Evolutionary conservation across 2,797 vertebrate genomes (phyloP), one percentile per base, ranked within the genome.

Genomic region (Eutrigla gurnardus): DNA sequence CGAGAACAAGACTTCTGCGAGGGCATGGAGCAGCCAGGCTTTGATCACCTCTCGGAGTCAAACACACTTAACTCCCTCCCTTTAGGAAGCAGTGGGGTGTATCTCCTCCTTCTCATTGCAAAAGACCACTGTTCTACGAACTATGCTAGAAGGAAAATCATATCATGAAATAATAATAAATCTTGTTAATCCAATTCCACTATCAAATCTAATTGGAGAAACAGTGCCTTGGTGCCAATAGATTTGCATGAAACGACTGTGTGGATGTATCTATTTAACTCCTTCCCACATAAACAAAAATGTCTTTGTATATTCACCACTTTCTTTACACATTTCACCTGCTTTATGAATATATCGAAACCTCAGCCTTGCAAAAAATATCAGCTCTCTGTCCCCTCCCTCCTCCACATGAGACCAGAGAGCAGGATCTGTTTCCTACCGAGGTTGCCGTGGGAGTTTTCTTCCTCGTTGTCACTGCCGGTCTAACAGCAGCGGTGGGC

Each of bases 21-120:
- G 82, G 78, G 78, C 84, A 86, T 36, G 69, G 35, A 81, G 81
- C 63, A 84, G 88, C 72, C 49, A 65, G n/a, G 74, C 88, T 92
- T 92, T 90, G 88, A 91, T 92, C 86, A 73, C 45, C 57, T 81
- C 55, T 73, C 71, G 1, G 72, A 89, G 75, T 89, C 75, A 87
- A 89, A 86, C 74, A 80, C 79, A 76, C 71, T 81, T 78, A 79
- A 52, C 65, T 88, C 64, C 70, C 65, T 88, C 64, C 70, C 76
- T 64, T 78, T 65, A 80, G 74, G 64, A 73, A 68, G 36, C 81
- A 50, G 69, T 17, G 61, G 54, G 64, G 78, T 70, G 63, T 40
- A 60, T 9, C 57, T 77, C 39, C 58, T 74, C 45, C 62, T 13
- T 8, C 58, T 70, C 52, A 50, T 33, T 25, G 37, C 25, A 63